Conservation (phyloP, 2,113 vertebrate genomes). For the Mustela lutreola region DNA sequence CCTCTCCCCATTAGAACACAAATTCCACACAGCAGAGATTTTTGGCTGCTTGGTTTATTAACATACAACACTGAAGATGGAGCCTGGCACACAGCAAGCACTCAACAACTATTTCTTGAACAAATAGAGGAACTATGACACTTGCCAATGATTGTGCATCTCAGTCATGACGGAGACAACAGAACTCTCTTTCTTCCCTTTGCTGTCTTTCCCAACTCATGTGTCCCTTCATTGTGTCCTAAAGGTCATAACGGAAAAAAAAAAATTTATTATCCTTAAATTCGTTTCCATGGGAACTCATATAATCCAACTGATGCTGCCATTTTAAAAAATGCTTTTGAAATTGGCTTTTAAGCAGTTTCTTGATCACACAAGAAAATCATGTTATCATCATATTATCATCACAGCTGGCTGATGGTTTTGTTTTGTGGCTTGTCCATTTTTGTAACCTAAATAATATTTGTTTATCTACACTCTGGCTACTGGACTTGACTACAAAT, state of each 20-base stretch:
- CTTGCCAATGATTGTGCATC: neutral
- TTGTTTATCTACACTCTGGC: neutral
- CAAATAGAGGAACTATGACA: neutral
- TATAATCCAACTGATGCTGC: neutral
- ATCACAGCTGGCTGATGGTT: neutral
- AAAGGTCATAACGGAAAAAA: constrained; percentile 12
- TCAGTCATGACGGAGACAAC: neutral
- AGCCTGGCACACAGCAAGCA: neutral
- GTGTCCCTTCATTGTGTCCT: neutral
- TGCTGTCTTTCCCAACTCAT: neutral
- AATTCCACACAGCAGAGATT: neutral
- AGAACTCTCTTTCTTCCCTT: neutral
- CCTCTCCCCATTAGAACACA: neutral
- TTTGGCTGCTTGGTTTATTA: neutral
- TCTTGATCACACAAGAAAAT: constrained; percentile 57
- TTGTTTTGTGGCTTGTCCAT: constrained; percentile 5
- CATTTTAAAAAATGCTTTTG: constrained; percentile 26
- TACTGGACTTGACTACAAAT: neutral
- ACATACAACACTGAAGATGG: neutral
- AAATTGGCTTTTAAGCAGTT: constrained; percentile 39
- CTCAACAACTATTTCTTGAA: neutral
- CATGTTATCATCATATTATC: neutral
- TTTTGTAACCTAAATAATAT: constrained; percentile 24
- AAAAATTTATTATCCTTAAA: neutral
- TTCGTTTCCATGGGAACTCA: neutral